phyloP scores from a whole-genome alignment of 2,797 vertebrate species.

The Silurus aristotelis region DNA sequence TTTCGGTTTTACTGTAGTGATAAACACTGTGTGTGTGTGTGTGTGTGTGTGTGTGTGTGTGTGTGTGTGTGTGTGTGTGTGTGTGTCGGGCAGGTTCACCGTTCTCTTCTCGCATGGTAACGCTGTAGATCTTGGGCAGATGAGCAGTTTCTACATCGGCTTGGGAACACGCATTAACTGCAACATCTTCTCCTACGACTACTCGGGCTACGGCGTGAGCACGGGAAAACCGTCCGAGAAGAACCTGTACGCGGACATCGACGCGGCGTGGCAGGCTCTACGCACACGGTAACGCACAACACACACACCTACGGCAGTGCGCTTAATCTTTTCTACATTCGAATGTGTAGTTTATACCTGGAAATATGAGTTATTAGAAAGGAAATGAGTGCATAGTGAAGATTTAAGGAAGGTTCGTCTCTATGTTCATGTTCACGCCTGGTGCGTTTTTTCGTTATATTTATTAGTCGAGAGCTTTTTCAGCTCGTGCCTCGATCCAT shows the following conservation, averaged over 20 bases:
- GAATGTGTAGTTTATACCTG: too few relatives aligned
- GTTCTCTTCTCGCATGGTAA: slow-evolving; percentile 88
- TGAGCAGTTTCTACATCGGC: slow-evolving; percentile 89
- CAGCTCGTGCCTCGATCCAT: too few relatives aligned
- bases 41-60: not conserved
- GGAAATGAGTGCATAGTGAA: too few relatives aligned
- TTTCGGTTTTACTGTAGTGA: not conserved
- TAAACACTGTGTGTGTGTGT: not conserved
- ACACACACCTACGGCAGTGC: not conserved
- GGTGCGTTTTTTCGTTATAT: too few relatives aligned
- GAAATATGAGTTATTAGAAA: too few relatives aligned
- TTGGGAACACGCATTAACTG: slow-evolving; percentile 86
- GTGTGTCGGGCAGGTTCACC: slow-evolving; percentile 74
- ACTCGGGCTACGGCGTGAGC: slow-evolving; percentile 85
- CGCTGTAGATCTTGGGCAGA: slow-evolving; percentile 88
- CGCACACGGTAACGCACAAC: slow-evolving; percentile 74
- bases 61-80: slow-evolving; percentile 22
- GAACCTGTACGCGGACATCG: slow-evolving; percentile 88
- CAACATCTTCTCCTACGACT: slow-evolving; percentile 90
- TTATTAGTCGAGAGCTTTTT: too few relatives aligned
- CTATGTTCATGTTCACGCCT: too few relatives aligned
- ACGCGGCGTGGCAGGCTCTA: slow-evolving; percentile 89
- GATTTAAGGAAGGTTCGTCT: too few relatives aligned
- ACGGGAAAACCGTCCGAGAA: slow-evolving; percentile 84
- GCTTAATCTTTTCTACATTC: too few relatives aligned